These are phyloP conservation scores for Oligia latruncula DNA, from an alignment of 2,888 invertebrate species.

Conservation along the genomic window DNA sequence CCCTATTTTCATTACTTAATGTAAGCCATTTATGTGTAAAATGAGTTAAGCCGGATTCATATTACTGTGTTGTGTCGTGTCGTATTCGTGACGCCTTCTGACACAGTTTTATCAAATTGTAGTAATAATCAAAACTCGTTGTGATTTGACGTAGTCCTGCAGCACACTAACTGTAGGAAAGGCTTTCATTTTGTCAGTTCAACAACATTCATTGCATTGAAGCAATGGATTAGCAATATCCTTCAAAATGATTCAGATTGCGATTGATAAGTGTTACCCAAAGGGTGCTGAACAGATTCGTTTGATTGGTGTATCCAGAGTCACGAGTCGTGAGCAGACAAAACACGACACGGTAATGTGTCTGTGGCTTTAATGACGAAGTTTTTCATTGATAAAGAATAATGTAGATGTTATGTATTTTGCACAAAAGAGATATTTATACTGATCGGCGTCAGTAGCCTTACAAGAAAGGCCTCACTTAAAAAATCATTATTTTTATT, in stretches of 20 bases:
- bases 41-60: not conserved
- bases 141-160: no score
- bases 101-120: not conserved
- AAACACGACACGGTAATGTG: not conserved
- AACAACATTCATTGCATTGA: not conserved
- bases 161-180: not conserved
- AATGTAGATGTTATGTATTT: conserved; percentile 45
- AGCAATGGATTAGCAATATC: not conserved
- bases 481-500: conserved; percentile 4
- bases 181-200: not conserved
- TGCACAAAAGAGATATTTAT: conserved; percentile 55
- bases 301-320: not conserved
- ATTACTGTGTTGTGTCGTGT: not conserved
- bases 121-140: not conserved
- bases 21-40: conserved; percentile 23
- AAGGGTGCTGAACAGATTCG: not conserved
- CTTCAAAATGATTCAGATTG: not conserved
- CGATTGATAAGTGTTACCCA: not conserved
- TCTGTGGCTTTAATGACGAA: conserved; percentile 2
- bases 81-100: not conserved
- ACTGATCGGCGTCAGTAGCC: conserved; percentile 14
- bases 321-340: not conserved
- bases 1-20: conserved; percentile 7
- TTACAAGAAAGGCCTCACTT: conserved; percentile 23
- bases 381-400: conserved; percentile 29